Base-by-base conservation (phyloP, 2,888 invertebrate species). In the Eilema depressum region DNA sequence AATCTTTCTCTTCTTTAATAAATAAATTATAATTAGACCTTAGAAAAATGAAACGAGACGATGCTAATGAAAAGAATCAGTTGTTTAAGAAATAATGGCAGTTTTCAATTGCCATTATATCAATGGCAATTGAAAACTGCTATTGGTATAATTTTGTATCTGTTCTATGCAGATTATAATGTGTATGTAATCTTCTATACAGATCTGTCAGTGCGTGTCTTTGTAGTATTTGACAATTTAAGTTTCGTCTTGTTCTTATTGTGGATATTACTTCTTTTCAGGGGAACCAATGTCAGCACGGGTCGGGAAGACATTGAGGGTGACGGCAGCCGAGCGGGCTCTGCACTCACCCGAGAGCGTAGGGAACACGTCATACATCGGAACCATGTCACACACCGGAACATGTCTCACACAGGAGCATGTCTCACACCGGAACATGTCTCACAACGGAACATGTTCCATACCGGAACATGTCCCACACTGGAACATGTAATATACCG, bases 201-300 rank as follows among this genome's bases (percentile, higher is more conserved):
- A 12, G 33, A 33, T 33, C 33, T 37, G 33, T 12, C 33, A 12
- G 33, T 12, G 33, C 12, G 33, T 37, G 33, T 12, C n/a, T n/a
- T n/a, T 37, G 33, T 37, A 37, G n/a, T n/a, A 12, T 37, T 12
- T 37, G 2, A 41, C 17, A 41, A 8, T 41, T 41, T 41, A 2
- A 14, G 14, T 41, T 17, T 41, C 14, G 14, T 17, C 23, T 56
- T n/a, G n/a, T 53, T 56, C n/a, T 56, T 10, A 23, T 23, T 33
- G 30, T 33, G 30, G 30, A 61, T 26, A n/a, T 56, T n/a, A 1
- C n/a, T 66, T 57, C 71, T 66, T 78, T 71, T 23, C 89, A 92
- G 93, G 94, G 94, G 94, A 91, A 92, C 89, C 92, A 93, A 93
- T 93, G 92, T 93, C 92, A 92, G 88, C 90, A 91, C 87, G 94